These are phyloP conservation scores for Percina caprodes DNA, from an alignment of 2,113 vertebrate genomes.

Conservation along the genomic window DNA sequence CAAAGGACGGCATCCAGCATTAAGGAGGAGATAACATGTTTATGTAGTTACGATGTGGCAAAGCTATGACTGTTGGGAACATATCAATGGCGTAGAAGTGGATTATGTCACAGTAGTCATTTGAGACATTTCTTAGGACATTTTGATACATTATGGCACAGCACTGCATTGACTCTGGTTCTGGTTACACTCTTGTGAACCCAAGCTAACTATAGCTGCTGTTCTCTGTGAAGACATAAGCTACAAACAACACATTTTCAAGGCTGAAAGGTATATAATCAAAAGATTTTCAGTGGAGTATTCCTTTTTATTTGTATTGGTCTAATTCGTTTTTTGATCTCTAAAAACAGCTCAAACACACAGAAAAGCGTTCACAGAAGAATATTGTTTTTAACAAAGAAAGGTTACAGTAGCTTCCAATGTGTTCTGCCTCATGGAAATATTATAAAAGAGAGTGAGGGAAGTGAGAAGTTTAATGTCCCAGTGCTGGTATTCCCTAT, in stretches of 20 bases:
- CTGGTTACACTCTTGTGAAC: neutral
- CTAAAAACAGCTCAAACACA: neutral
- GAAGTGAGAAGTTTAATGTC: conserved; percentile 54
- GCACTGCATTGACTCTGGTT: neutral
- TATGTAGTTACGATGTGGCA: neutral
- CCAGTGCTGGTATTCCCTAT: conserved; percentile 16
- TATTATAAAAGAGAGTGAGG: conserved; percentile 23
- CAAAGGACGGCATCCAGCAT: neutral
- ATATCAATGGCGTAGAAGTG: neutral
- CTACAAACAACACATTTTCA: neutral
- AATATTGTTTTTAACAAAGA: conserved; percentile 13
- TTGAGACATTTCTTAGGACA: neutral
- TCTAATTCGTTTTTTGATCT: neutral
- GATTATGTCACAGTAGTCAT: neutral
- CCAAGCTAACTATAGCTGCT: neutral
- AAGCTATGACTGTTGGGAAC: neutral
- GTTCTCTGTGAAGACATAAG: neutral
- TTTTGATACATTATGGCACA: neutral
- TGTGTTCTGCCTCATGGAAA: conserved; percentile 46
- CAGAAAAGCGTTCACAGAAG: neutral
- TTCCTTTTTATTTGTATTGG: neutral
- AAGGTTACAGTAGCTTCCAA: conserved; percentile 34
- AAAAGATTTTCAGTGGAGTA: neutral
- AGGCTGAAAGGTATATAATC: neutral
- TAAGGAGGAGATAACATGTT: too few species aligned